phyloP scores from a whole-genome alignment of 2,888 invertebrate genomes.

The Dasypogon diadema region DNA sequence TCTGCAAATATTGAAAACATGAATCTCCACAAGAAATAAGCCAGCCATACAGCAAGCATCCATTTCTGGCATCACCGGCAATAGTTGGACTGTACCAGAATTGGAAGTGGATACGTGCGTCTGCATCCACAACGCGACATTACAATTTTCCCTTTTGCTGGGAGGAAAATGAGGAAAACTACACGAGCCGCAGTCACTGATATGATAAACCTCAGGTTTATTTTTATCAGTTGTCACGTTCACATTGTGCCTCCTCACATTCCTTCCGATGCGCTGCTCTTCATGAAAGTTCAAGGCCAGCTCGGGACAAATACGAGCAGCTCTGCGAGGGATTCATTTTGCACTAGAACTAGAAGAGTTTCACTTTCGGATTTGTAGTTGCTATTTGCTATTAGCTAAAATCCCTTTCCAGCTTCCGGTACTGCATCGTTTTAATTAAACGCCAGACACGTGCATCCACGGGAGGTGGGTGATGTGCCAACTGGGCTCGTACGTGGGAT shows the following conservation, averaged over 20 bases:
- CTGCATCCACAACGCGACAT: background rate
- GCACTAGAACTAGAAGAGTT: too few relatives aligned
- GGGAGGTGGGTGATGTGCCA: too few relatives aligned
- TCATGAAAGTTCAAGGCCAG: background rate
- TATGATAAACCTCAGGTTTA: conserved; percentile 16
- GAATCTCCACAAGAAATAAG: background rate
- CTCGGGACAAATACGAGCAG: too few relatives aligned
- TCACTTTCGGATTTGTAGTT: too few relatives aligned
- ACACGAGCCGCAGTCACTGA: conserved; percentile 24
- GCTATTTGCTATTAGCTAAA: too few relatives aligned
- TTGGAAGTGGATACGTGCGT: background rate
- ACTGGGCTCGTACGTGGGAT: too few relatives aligned
- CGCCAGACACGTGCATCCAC: too few relatives aligned
- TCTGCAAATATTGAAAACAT: background rate
- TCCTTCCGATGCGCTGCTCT: background rate
- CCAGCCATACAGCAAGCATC: background rate
- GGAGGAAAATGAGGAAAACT: background rate
- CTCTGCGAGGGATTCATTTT: too few relatives aligned
- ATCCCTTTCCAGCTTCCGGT: too few relatives aligned
- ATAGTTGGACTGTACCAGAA: too few relatives aligned
- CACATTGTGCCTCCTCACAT: background rate
- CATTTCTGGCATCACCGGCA: too few relatives aligned
- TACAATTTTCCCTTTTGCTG: background rate
- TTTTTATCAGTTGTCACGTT: conserved; percentile 32
- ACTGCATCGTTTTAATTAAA: too few relatives aligned